phyloP scores from a whole-genome alignment of 1,140 invertebrate genomes.

The Macrocentrus cingulum region DNA sequence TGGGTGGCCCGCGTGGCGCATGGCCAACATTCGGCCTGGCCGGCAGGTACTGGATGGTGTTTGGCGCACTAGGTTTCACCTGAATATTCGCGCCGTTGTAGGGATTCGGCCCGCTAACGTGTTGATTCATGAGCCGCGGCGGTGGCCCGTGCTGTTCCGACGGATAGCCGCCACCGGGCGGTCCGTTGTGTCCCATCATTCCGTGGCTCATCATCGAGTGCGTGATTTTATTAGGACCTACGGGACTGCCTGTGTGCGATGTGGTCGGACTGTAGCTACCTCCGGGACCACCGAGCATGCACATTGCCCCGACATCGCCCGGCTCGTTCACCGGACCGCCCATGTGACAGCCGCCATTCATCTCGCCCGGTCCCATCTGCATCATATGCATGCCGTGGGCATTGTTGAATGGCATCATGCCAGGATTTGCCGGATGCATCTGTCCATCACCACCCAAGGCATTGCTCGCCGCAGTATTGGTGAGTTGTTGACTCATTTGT shows the following conservation, averaged over 20 bases:
- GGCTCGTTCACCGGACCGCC: conserved; percentile 57
- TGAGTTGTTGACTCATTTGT: conserved; percentile 91
- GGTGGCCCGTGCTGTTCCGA: conserved; percentile 50
- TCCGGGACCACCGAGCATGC: conserved; percentile 58
- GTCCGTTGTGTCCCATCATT: conserved; percentile 63
- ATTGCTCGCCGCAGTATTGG: conserved; percentile 70
- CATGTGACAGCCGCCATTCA: conserved; percentile 57
- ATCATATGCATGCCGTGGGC: conserved; percentile 60
- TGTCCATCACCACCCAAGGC: conserved; percentile 55
- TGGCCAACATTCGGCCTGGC: conserved; percentile 77
- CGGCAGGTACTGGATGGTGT: conserved; percentile 97
- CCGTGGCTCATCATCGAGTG: conserved; percentile 57
- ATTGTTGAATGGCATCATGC: conserved; percentile 59
- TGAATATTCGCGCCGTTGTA: conserved; percentile 85
- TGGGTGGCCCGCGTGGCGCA: conserved; percentile 77
- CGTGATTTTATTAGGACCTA: conserved; percentile 52
- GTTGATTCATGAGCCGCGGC: conserved; percentile 50
- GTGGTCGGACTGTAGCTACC: conserved; percentile 54
- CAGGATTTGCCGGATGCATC: conserved; percentile 54
- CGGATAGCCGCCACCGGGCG: conserved; percentile 39
- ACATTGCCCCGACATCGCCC: conserved; percentile 60
- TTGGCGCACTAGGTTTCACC: conserved; percentile 94
- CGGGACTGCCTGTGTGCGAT: conserved; percentile 52
- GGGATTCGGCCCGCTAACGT: conserved; percentile 62
- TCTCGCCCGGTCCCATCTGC: conserved; percentile 56